Evolutionary conservation across 1,140 invertebrate genomes (phyloP), one percentile per base, ranked within the genome.

Genomic region (Microplitis mediator): DNA sequence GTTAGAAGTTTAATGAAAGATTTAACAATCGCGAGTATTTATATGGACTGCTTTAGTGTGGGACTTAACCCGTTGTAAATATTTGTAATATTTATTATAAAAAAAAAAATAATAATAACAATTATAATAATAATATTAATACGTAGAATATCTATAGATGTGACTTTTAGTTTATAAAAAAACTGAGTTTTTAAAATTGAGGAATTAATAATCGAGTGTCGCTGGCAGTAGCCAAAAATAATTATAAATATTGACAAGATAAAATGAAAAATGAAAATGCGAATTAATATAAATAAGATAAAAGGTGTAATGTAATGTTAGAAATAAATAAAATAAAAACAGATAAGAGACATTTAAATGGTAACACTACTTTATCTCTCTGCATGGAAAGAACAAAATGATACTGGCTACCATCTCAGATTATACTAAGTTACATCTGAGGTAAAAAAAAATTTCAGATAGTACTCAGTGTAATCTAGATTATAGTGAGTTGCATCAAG

Each of bases 61-160:
- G 56, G 34, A 56, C 13, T 52, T 61, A n/a, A 74, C 71, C 71
- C 54, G 72, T 65, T 87, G 85, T 87, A 87, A 79, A 87, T 87
- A 87, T 74, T 84, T 87, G 85, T 87, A 87, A 86, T 85, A 85
- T 87, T 85, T 87, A 87, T 86, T 85, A 75, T 79, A 78, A 76
- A 74, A 23, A 23, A 23, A 23, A 23, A 23, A 8, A 39, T 39
- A 45, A 45, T 45, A 9, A 45, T 45, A 11, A 45, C 23, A 45
- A 45, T 45, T 45, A 39, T 39, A 45, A 45, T 45, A 9, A 45
- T 45, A 11, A 45, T 6, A 45, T 9, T 75, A 75, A 72, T 73
- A 63, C 31, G 72, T 52, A 69, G 66, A 69, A 62, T 68, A 71
- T 58, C 39, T 45, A 35, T 58, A 31, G 56, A n/a, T 31, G 52